These are phyloP conservation scores for Laticauda laticaudata DNA, from an alignment of 2,113 vertebrate species.

Conservation along the genomic window DNA sequence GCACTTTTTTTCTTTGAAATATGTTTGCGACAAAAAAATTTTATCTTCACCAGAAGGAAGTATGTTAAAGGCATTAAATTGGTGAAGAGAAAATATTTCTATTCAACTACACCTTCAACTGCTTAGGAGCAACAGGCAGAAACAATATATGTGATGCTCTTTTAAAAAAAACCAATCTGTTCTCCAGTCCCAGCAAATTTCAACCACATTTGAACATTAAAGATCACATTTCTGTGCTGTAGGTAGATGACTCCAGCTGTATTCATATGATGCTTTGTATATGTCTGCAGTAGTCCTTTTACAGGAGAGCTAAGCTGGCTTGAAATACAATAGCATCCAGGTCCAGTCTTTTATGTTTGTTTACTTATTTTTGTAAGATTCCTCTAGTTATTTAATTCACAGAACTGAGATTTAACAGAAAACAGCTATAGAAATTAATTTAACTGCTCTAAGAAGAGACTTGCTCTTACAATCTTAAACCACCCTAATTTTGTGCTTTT, in stretches of 20 bases:
- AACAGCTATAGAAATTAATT: constrained; percentile 51
- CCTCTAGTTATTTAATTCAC: constrained; percentile 60
- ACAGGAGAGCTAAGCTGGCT: constrained; percentile 61
- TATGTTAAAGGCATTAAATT: constrained; percentile 60
- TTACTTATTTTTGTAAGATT: constrained; percentile 70
- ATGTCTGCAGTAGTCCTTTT: constrained; percentile 66
- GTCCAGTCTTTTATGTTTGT: constrained; percentile 70
- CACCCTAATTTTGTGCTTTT: constrained; percentile 10
- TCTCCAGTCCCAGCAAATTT: constrained; percentile 74
- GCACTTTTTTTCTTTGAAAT: constrained; percentile 25
- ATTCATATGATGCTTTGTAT: constrained; percentile 66
- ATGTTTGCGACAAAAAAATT: constrained; percentile 42
- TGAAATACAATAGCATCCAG: constrained; percentile 64
- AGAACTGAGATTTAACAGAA: constrained; percentile 49
- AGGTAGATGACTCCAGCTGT: constrained; percentile 71
- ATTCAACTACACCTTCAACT: neutral
- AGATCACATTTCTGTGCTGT: constrained; percentile 71
- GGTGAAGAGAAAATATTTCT: constrained; percentile 35
- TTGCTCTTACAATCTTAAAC: neutral
- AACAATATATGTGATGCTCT: constrained; percentile 44
- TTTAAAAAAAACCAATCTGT: constrained; percentile 70
- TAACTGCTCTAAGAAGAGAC: constrained; percentile 1
- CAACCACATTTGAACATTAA: constrained; percentile 68
- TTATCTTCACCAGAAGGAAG: constrained; percentile 47
- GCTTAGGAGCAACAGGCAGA: constrained; percentile 38